These are phyloP conservation scores for Babyrousa celebensis DNA, from an alignment of 2,797 vertebrate genomes.

Conservation along the genomic window DNA sequence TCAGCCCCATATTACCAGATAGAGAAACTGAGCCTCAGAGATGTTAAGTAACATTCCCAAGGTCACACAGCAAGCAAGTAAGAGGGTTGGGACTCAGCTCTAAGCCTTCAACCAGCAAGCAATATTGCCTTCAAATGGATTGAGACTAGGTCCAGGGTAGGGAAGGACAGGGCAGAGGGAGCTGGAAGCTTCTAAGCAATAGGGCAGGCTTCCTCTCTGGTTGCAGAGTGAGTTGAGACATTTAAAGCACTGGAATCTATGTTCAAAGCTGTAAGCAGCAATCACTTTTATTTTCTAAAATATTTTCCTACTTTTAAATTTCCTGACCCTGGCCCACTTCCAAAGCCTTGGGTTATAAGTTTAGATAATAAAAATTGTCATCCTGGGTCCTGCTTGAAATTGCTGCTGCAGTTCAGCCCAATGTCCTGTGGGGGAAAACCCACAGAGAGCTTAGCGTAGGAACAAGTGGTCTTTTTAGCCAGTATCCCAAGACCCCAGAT, in stretches of 20 bases:
- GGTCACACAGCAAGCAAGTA: background rate
- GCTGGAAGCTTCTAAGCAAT: background rate
- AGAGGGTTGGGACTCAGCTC: background rate
- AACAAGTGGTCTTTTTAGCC: background rate
- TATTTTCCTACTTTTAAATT: constrained; percentile 71
- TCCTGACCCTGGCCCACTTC: background rate
- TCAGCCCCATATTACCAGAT: too few species aligned
- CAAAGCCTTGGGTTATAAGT: constrained; percentile 57
- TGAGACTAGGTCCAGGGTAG: background rate
- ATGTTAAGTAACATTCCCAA: background rate
- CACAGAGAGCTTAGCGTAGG: background rate
- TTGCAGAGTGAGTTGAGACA: background rate
- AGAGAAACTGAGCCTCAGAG: constrained; percentile 13
- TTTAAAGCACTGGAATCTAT: background rate
- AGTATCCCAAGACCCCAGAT: background rate
- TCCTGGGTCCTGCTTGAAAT: background rate
- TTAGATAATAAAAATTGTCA: constrained; percentile 68
- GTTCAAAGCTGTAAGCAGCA: constrained; percentile 31
- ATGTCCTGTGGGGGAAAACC: background rate
- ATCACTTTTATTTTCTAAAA: constrained; percentile 64
- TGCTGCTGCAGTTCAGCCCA: background rate
- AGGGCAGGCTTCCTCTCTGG: background rate
- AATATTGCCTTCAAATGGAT: background rate
- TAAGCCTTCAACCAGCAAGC: background rate
- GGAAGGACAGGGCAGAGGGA: too few species aligned